phyloP scores from a whole-genome alignment of 2,888 invertebrate genomes.

The Saturnia pavonia region DNA sequence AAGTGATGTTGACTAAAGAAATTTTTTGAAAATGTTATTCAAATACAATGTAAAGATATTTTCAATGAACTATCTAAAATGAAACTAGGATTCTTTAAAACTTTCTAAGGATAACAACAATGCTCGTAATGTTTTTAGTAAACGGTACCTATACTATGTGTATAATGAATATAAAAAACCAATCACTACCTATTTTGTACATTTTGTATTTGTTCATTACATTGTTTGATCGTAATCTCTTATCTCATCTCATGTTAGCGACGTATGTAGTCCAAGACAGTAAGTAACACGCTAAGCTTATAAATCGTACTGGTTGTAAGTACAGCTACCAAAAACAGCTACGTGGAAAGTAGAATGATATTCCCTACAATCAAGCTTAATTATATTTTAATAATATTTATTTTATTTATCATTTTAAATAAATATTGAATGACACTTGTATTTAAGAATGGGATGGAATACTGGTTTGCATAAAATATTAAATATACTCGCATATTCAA shows the following conservation, averaged over 20 bases:
- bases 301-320: neutral
- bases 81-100: neutral
- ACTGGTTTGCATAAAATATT: too few relatives aligned
- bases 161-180: neutral
- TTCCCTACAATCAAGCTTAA: too few relatives aligned
- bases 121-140: neutral
- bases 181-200: too few relatives aligned
- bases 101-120: neutral
- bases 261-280: neutral
- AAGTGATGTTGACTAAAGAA: conserved; percentile 18
- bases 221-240: too few relatives aligned
- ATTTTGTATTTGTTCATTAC: too few relatives aligned
- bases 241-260: neutral
- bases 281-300: too few relatives aligned
- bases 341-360: too few relatives aligned
- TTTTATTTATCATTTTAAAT: too few relatives aligned
- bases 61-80: neutral
- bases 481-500: neutral
- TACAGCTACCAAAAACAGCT: neutral
- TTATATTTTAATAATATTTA: too few relatives aligned
- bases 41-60: conserved; percentile 11
- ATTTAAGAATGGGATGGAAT: too few relatives aligned
- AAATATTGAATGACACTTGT: too few relatives aligned
- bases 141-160: neutral
- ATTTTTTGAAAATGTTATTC: conserved; percentile 19